A percentile compares a stretch with the other conserved stretches of the same genome.
Conservation (phyloP, 2,888 invertebrate genomes). For the Conchocele bisecta region DNA sequence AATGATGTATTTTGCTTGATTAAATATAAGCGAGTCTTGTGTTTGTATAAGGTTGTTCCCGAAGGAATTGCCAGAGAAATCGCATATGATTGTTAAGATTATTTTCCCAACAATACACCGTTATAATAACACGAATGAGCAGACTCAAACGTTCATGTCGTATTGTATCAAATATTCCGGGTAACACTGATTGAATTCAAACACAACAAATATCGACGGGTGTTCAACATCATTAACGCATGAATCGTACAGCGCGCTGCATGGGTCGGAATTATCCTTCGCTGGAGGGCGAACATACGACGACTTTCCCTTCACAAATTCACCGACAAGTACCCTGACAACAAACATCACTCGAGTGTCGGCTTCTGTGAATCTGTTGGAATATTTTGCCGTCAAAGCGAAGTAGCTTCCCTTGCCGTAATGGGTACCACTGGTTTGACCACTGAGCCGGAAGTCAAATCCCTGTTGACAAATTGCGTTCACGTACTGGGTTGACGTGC, state of each 20-base stretch:
- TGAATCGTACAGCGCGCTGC: conserved; percentile 71
- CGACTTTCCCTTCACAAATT: conserved; percentile 61
- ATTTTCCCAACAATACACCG: too few relatives aligned
- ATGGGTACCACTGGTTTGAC: conserved; percentile 60
- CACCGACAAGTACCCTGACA: conserved; percentile 73
- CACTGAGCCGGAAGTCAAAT: conserved; percentile 75
- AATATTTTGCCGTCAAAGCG: conserved; percentile 64
- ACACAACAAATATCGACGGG: conserved; percentile 75
- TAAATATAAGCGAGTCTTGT: too few relatives aligned
- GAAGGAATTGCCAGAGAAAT: too few relatives aligned
- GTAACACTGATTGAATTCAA: conserved; percentile 73
- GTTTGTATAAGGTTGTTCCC: too few relatives aligned
- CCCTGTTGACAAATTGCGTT: conserved; percentile 72
- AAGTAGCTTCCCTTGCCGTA: conserved; percentile 77
- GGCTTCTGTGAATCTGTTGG: conserved; percentile 58
- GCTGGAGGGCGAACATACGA: conserved; percentile 72
- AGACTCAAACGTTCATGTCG: too few relatives aligned
- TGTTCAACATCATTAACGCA: conserved; percentile 69
- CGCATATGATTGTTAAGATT: too few relatives aligned
- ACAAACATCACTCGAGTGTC: conserved; percentile 64
- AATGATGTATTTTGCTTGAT: too few relatives aligned
- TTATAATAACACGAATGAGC: too few relatives aligned
- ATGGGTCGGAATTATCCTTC: conserved; percentile 58
- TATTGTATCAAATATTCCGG: conserved; percentile 76
- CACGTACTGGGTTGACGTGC: conserved; percentile 59